These are phyloP conservation scores for Antheraea assamensis DNA, from an alignment of 2,888 invertebrate genomes.

Conservation along the genomic window DNA sequence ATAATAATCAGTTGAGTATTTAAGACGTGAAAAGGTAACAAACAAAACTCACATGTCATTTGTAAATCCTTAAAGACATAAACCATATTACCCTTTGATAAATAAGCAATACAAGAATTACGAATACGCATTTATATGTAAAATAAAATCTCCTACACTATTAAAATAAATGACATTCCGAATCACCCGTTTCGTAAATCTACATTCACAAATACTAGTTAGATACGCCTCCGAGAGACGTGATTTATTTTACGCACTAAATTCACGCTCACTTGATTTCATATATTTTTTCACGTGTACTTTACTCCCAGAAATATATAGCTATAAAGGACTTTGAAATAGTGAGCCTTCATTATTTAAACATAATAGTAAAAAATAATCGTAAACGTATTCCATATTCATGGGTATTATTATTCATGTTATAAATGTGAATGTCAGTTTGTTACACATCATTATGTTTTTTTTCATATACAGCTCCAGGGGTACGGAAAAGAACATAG, in stretches of 20 bases:
- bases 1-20: no score
- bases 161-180: constrained; percentile 1
- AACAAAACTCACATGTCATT: no score
- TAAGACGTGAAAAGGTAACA: no score
- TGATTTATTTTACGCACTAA: constrained; percentile 27
- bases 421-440: no score
- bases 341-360: constrained; percentile 14
- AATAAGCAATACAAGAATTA: background rate
- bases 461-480: no score
- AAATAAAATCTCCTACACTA: background rate
- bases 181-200: constrained; percentile 11
- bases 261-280: constrained; percentile 24
- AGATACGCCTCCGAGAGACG: constrained; percentile 11
- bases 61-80: no score
- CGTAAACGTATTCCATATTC: no score
- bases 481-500: no score
- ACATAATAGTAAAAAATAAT: no score
- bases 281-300: constrained; percentile 27
- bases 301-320: constrained; percentile 28
- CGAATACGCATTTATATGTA: background rate
- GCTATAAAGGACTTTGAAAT: constrained; percentile 26
- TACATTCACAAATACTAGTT: constrained; percentile 8
- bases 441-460: no score
- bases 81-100: background rate
- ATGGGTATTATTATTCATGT: no score